Percentiles rank a stretch among this genome's conserved stretches.
These are phyloP conservation scores for Ericerus pela DNA, from an alignment of 1,140 invertebrate genomes.

Conservation along the genomic window DNA sequence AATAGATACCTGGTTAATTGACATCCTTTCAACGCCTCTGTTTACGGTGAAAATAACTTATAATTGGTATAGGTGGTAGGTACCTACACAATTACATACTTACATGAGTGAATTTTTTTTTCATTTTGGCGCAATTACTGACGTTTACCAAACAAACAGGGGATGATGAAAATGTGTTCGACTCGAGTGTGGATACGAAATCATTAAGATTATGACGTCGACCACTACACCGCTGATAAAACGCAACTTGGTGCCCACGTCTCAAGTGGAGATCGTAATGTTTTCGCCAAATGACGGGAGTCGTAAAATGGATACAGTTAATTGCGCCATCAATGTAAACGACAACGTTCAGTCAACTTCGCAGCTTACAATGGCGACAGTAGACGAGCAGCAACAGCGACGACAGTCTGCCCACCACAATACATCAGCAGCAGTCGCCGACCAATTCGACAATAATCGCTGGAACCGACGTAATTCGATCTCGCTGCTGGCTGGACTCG, in stretches of 20 bases:
- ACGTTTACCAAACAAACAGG: neutral
- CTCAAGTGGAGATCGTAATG: neutral
- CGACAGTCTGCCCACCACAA: neutral
- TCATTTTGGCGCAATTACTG: no score
- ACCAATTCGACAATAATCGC: neutral
- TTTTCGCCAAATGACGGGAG: neutral
- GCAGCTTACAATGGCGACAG: neutral
- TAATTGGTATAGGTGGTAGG: neutral
- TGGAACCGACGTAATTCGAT: neutral
- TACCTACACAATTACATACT: no score
- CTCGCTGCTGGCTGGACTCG: neutral
- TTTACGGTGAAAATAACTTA: neutral
- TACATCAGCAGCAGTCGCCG: neutral
- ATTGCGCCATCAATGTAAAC: neutral
- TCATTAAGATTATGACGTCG: neutral
- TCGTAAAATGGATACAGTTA: neutral
- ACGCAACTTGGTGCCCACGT: neutral
- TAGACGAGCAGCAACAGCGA: neutral
- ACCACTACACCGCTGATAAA: constrained; percentile 4
- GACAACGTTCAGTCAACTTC: no score
- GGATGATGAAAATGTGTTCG: no score
- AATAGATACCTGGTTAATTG: no score
- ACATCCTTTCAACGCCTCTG: no score
- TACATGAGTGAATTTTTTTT: no score
- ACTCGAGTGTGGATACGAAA: neutral